Evolutionary conservation across 2,113 vertebrate species (phyloP).

Genomic region (Climacteris rufus): DNA sequence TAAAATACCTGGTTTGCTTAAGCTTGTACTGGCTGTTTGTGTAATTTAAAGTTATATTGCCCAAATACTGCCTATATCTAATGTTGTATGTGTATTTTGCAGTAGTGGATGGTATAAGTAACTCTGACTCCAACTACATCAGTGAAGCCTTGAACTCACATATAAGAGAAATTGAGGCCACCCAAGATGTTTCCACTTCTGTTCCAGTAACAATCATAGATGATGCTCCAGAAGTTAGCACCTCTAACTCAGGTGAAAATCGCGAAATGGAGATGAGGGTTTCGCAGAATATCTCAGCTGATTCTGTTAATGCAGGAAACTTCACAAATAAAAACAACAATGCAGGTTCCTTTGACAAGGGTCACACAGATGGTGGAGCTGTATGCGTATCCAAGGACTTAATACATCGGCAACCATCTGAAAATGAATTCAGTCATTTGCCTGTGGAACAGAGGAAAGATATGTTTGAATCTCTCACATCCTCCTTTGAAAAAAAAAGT

Average conservation of each 20-base stretch:
- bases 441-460: not conserved
- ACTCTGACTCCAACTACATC: conserved; percentile 26
- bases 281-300: conserved; percentile 4
- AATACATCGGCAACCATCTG: not conserved
- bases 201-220: conserved; percentile 93
- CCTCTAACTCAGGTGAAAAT: not conserved
- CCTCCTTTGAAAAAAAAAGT: not conserved
- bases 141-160: not conserved
- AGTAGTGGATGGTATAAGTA: conserved; percentile 57
- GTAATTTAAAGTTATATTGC: not conserved
- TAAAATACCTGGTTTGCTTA: not conserved
- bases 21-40: not conserved
- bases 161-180: not conserved
- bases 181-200: conserved; percentile 64
- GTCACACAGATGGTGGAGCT: not conserved
- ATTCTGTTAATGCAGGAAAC: not conserved
- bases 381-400: not conserved
- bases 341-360: conserved; percentile 61
- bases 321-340: conserved; percentile 80
- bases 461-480: not conserved
- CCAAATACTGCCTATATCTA: not conserved
- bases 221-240: conserved; percentile 73
- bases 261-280: not conserved
- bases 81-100: conserved; percentile 1
- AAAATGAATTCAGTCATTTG: not conserved